These are phyloP conservation scores for Artibeus jamaicensis DNA, from an alignment of 2,797 vertebrate species.

Conservation along the genomic window DNA sequence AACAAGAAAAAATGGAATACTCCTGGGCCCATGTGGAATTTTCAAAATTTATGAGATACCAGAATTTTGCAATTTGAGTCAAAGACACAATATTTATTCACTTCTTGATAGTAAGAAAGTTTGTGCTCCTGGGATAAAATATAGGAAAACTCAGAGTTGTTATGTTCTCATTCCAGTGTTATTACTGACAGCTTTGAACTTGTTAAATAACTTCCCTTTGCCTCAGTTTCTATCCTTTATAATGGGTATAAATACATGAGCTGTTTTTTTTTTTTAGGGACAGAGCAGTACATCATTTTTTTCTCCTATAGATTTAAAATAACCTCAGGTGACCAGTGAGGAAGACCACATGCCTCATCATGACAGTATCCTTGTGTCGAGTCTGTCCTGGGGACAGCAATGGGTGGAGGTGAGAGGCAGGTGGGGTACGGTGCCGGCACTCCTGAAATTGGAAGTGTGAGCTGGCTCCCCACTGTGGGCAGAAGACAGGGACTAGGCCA, in stretches of 20 bases:
- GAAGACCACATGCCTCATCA: background rate
- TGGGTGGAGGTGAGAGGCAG: background rate
- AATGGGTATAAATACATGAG: background rate
- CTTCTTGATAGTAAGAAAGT: background rate
- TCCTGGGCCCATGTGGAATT: background rate
- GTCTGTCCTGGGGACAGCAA: background rate
- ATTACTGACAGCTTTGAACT: background rate
- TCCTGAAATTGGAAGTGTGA: background rate
- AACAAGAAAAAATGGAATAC: background rate
- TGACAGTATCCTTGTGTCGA: background rate
- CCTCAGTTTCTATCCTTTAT: background rate
- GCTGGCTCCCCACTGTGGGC: background rate
- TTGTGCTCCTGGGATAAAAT: background rate
- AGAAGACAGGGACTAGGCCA: background rate
- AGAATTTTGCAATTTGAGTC: background rate
- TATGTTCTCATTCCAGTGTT: background rate
- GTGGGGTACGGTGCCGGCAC: rapidly evolving
- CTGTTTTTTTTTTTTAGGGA: background rate
- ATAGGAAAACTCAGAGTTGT: background rate
- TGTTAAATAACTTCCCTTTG: background rate
- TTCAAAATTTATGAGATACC: background rate
- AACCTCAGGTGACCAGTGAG: background rate
- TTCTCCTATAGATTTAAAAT: background rate
- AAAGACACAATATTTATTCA: conserved; percentile 8
- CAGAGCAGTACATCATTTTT: background rate